Conservation (phyloP, 2,797 vertebrate species). For the Glossophaga mutica region DNA sequence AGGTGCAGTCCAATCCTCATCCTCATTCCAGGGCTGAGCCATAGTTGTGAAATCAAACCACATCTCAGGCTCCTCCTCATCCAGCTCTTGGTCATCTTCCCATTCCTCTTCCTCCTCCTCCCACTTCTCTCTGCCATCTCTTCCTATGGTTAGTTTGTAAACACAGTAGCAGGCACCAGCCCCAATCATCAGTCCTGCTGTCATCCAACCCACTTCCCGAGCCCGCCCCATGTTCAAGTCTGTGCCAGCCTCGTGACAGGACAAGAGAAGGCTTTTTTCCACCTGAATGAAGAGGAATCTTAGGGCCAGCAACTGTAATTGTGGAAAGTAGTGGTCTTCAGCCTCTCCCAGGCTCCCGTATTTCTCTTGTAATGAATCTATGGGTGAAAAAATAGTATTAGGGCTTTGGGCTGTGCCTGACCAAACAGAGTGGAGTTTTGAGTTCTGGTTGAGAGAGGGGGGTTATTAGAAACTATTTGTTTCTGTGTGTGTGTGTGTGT, state of each 20-base stretch:
- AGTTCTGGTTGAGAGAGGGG: background rate
- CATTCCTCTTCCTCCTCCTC: constrained; percentile 63
- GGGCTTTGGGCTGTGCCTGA: background rate
- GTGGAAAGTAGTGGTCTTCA: background rate
- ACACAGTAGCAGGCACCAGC: constrained; percentile 73
- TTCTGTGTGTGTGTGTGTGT: background rate
- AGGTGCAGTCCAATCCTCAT: constrained; percentile 59
- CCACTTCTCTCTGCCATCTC: constrained; percentile 6
- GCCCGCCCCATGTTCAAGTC: constrained; percentile 62
- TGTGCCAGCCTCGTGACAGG: background rate
- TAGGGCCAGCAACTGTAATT: background rate
- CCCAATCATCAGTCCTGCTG: constrained; percentile 72
- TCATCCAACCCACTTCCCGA: constrained; percentile 73
- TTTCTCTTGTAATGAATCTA: constrained; percentile 36
- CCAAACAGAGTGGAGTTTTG: background rate
- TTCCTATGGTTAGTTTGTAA: constrained; percentile 76
- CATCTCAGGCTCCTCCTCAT: constrained; percentile 44
- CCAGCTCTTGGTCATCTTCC: constrained; percentile 35
- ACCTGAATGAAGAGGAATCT: constrained; percentile 22
- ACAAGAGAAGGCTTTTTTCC: background rate
- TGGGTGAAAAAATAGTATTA: constrained; percentile 20
- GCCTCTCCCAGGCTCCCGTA: background rate
- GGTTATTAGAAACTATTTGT: background rate
- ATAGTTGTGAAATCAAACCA: constrained; percentile 66
- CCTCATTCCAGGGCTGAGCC: constrained; percentile 56